A percentile compares a stretch with the other conserved stretches of the same genome.
Evolutionary conservation across 2,888 invertebrate species (phyloP).

Genomic region (Lathronympha strigana): DNA sequence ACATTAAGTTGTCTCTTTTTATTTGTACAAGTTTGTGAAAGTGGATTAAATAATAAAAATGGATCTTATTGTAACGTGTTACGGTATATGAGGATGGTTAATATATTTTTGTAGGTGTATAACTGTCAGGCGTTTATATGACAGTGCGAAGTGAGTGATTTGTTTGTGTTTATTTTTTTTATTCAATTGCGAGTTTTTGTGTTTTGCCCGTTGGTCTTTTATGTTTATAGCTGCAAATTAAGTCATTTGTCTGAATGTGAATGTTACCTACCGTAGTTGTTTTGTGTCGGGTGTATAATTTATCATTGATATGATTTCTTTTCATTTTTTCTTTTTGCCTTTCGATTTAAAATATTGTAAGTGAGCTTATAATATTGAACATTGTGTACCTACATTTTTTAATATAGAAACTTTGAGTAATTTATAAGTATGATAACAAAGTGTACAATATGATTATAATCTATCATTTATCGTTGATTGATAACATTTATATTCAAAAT

Average conservation of each 20-base stretch:
- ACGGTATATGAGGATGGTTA: slow-evolving; percentile 43
- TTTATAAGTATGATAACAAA: too few relatives aligned
- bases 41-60: slow-evolving; percentile 33
- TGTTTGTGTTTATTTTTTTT: slow-evolving; percentile 53
- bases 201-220: slow-evolving; percentile 41
- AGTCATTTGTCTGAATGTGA: slow-evolving; percentile 32
- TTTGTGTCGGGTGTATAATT: slow-evolving; percentile 28
- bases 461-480: too few relatives aligned
- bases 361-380: too few relatives aligned
- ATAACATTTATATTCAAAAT: too few relatives aligned
- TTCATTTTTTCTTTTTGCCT: neutral
- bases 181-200: slow-evolving; percentile 46
- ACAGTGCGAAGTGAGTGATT: slow-evolving; percentile 53
- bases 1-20: slow-evolving; percentile 71
- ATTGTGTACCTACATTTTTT: too few relatives aligned
- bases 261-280: slow-evolving; percentile 21
- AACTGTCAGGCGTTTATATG: slow-evolving; percentile 63
- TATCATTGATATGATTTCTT: neutral
- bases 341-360: too few relatives aligned
- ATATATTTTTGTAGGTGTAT: slow-evolving; percentile 49
- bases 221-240: slow-evolving; percentile 38
- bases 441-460: too few relatives aligned
- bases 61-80: slow-evolving; percentile 43
- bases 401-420: too few relatives aligned
- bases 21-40: slow-evolving; percentile 51